Base-by-base conservation (phyloP, 92 coral and sea anemone genomes). In the Zoanthus gigantus region DNA sequence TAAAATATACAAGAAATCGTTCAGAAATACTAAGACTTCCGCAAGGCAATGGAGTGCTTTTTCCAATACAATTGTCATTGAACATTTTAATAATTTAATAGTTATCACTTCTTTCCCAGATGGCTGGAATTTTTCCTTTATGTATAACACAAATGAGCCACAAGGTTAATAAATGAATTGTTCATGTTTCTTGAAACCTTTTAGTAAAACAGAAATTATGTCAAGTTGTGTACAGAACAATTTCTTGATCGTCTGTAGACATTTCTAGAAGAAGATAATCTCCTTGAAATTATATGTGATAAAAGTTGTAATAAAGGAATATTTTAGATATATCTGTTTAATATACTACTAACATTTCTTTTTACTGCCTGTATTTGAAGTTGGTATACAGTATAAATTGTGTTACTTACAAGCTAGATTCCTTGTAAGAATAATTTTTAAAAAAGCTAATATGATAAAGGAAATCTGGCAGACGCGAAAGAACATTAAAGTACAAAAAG, bases 141-240 rank as follows among this genome's bases (percentile, higher is more conserved):
- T 30, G 52, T 30, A 31, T 32, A 53, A 12, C 61, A 76, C 48
- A 30, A 14, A 76, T 47, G 65, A n/a, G 16, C 31, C 67, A 54
- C 54, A 28, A 77, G 17, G 7, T 46, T 56, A 77, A 54, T 54
- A 46, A 34, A 53, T 77, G 47, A 46, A 54, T 52, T 76, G 31
- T 16, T 50, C 4, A 76, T 16, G 52, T 76, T 4, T 60, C 8
- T 52, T 9, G 4, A 48, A 12, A 53, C 15, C 29, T 12, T 52
- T 9, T 52, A 10, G n/a, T 28, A 30, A 52, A 50, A 53, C 32
- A 54, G 18, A 17, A 54, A 12, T 77, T 50, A 18, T 77, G 30
- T 77, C 47, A 53, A 54, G 23, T 52, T 77, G 61, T 77, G 68
- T 77, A 77, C 68, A 77, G 82, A 77, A 77, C 67, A 15, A 77